A percentile compares a stretch with the other conserved stretches of the same genome.
Conservation (phyloP, 2,888 invertebrate genomes). For the Meghimatium bilineatum region DNA sequence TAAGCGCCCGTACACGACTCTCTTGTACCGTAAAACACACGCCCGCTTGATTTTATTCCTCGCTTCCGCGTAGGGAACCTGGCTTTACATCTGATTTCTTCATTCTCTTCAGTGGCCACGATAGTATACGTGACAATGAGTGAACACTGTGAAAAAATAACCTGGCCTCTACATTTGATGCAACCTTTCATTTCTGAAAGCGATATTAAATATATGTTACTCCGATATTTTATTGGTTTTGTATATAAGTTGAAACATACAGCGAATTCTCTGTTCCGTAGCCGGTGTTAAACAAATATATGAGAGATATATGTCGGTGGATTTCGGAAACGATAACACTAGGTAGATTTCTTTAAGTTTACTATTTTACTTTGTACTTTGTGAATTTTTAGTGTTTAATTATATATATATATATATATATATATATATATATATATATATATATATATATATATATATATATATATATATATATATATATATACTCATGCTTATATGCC, state of each 20-base stretch:
- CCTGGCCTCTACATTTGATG: background rate
- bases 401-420: too few relatives aligned
- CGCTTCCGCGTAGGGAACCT: background rate
- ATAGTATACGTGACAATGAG: background rate
- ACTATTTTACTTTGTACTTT: too few relatives aligned
- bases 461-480: too few relatives aligned
- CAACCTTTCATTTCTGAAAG: background rate
- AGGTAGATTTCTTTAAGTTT: background rate
- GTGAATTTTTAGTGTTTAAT: too few relatives aligned
- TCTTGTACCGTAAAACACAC: background rate
- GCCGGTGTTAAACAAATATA: background rate
- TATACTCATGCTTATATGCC: too few relatives aligned
- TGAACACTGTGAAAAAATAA: background rate
- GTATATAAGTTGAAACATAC: background rate
- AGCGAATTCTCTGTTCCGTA: background rate
- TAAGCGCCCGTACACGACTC: background rate
- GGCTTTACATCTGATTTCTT: conserved; percentile 9
- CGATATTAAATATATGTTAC: background rate
- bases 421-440: too few relatives aligned
- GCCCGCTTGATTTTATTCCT: conserved; percentile 8
- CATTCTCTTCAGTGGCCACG: background rate
- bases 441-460: too few relatives aligned
- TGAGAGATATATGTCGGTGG: background rate
- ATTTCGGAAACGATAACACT: background rate
- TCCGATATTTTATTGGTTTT: background rate